Evolutionary conservation across 2,888 invertebrate genomes (phyloP).

Genomic region (Pristionchus exspectatus): DNA sequence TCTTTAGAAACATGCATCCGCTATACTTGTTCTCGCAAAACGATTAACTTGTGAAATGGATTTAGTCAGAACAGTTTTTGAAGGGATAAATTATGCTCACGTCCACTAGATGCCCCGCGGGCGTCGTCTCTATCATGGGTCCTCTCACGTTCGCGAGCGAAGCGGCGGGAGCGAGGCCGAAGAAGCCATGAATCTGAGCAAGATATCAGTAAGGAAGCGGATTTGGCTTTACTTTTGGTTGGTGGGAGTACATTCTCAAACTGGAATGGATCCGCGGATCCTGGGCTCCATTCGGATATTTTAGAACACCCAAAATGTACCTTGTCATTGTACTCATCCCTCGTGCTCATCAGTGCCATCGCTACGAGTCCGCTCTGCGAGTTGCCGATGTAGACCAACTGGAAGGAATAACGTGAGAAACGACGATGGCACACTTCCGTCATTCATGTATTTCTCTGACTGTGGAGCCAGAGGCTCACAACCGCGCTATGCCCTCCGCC

Average conservation of each 20-base stretch:
- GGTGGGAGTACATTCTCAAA: no score
- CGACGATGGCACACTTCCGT: no score
- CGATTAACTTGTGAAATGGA: no score
- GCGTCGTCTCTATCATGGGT: slow-evolving; percentile 65
- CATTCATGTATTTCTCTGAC: no score
- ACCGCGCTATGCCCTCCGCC: no score
- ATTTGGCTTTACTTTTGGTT: no score
- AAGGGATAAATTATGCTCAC: neutral
- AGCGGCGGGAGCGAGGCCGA: slow-evolving; percentile 77
- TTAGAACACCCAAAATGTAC: neutral
- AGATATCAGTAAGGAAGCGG: neutral
- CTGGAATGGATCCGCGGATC: no score
- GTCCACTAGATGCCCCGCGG: neutral
- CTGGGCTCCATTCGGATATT: no score
- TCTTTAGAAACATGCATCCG: no score
- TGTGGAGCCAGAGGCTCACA: no score
- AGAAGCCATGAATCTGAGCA: slow-evolving; percentile 73
- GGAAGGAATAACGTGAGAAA: neutral
- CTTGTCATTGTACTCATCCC: slow-evolving; percentile 46
- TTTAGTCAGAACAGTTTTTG: no score
- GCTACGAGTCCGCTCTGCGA: slow-evolving; percentile 48
- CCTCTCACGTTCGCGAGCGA: slow-evolving; percentile 78
- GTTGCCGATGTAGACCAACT: slow-evolving; percentile 51
- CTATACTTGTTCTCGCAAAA: no score
- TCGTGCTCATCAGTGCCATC: slow-evolving; percentile 49